phyloP scores from a whole-genome alignment of 2,888 invertebrate species.

The Anagyrus pseudococci region DNA sequence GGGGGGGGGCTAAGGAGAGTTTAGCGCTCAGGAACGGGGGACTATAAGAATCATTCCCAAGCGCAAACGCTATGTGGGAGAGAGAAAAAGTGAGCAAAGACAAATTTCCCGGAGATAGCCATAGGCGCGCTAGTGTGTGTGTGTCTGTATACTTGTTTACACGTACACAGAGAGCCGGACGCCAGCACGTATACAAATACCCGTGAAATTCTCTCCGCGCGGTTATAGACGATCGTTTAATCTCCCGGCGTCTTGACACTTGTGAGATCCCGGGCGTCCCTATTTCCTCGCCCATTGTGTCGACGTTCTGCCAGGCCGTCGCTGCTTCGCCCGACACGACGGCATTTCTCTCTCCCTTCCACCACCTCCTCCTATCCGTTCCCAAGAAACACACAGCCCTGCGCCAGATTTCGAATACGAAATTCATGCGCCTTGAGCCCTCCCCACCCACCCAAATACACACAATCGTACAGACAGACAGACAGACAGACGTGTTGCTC shows the following conservation, averaged over 20 bases:
- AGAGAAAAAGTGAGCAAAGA: neutral
- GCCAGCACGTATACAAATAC: neutral
- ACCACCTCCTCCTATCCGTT: neutral
- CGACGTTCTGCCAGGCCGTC: conserved; percentile 8
- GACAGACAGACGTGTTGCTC: no score
- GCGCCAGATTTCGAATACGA: no score
- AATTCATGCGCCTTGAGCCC: no score
- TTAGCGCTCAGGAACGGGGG: no score
- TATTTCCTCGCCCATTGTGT: conserved; percentile 36
- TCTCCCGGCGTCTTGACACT: conserved; percentile 24
- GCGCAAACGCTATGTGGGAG: neutral
- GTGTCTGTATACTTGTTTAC: no score
- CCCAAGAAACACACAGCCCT: no score
- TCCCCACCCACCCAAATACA: no score
- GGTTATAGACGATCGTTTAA: conserved; percentile 33
- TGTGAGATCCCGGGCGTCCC: conserved; percentile 31
- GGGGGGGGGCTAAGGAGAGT: no score
- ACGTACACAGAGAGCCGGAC: neutral
- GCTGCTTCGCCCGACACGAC: neutral
- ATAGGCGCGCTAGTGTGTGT: no score
- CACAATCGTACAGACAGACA: no score
- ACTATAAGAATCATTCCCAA: no score
- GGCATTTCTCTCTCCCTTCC: neutral
- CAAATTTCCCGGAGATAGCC: neutral
- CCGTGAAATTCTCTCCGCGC: conserved; percentile 27